These are phyloP conservation scores for Palythoa grandiflora DNA, from an alignment of 92 coral and sea anemone species.

Conservation along the genomic window DNA sequence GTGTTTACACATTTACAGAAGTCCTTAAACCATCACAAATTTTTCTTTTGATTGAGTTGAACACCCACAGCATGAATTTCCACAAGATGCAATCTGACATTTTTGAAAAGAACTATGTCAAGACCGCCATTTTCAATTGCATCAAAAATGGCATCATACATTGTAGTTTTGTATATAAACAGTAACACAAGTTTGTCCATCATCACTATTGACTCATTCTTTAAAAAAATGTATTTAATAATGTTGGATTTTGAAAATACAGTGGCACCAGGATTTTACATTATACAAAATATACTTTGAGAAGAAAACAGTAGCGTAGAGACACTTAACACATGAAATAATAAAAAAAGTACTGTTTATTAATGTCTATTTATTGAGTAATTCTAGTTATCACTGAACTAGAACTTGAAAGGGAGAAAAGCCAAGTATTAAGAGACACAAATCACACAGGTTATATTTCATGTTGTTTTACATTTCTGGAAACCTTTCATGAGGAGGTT, in stretches of 20 bases:
- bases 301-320: not conserved
- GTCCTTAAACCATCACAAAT: not conserved
- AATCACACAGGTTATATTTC: too few relatives aligned
- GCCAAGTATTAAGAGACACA: too few relatives aligned
- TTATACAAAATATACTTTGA: not conserved
- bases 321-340: not conserved
- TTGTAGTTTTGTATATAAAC: not conserved
- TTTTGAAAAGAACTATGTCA: slow-evolving; percentile 8
- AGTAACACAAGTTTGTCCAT: not conserved
- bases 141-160: slow-evolving; percentile 17
- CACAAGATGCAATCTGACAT: not conserved
- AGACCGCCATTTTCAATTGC: slow-evolving; percentile 8
- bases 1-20: not conserved
- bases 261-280: not conserved
- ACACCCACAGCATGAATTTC: slow-evolving; percentile 8
- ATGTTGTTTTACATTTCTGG: too few relatives aligned
- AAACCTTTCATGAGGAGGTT: slow-evolving; percentile 1
- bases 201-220: slow-evolving; percentile 10
- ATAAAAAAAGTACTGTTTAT: not conserved
- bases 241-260: not conserved
- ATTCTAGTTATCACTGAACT: too few relatives aligned
- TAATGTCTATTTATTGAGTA: not conserved
- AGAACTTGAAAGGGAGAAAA: too few relatives aligned
- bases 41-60: slow-evolving; percentile 11
- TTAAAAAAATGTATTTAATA: not conserved